phyloP scores from a whole-genome alignment of 2,888 invertebrate species.

The Tortrix viridana region DNA sequence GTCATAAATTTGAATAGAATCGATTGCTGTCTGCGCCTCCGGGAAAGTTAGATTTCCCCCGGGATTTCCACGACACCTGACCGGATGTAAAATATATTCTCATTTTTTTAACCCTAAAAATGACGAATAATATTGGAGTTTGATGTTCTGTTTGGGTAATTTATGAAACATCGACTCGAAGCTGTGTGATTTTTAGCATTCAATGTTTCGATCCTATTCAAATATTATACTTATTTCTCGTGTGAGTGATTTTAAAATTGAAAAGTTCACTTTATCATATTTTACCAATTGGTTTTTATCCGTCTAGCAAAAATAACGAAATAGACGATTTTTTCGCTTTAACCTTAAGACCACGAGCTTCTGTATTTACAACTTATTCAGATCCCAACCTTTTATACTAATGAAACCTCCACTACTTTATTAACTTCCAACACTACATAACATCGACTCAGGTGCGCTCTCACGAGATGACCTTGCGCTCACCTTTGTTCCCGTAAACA shows the following conservation, averaged over 20 bases:
- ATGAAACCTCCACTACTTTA: no score
- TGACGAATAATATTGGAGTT: slow-evolving; percentile 47
- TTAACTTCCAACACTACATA: background rate
- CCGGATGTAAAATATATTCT: slow-evolving; percentile 82
- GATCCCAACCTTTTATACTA: no score
- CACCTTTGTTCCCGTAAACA: slow-evolving; percentile 38
- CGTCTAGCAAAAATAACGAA: no score
- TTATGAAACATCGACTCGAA: background rate
- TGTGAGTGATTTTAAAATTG: no score
- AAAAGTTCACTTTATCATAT: no score
- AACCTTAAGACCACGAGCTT: no score
- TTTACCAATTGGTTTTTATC: no score
- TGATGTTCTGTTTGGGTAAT: slow-evolving; percentile 4
- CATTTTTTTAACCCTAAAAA: slow-evolving; percentile 64
- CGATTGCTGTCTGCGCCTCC: slow-evolving; percentile 83
- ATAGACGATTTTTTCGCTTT: no score
- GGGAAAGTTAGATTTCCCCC: slow-evolving; percentile 83
- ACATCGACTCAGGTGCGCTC: slow-evolving; percentile 13
- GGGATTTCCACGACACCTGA: slow-evolving; percentile 82
- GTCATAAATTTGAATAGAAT: slow-evolving; percentile 85
- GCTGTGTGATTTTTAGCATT: no score
- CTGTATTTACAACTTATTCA: no score
- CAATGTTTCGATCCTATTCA: no score
- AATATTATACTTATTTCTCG: no score
- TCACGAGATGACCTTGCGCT: slow-evolving; percentile 25